phyloP scores from a whole-genome alignment of 2,113 vertebrate species.

The Myodes glareolus region DNA sequence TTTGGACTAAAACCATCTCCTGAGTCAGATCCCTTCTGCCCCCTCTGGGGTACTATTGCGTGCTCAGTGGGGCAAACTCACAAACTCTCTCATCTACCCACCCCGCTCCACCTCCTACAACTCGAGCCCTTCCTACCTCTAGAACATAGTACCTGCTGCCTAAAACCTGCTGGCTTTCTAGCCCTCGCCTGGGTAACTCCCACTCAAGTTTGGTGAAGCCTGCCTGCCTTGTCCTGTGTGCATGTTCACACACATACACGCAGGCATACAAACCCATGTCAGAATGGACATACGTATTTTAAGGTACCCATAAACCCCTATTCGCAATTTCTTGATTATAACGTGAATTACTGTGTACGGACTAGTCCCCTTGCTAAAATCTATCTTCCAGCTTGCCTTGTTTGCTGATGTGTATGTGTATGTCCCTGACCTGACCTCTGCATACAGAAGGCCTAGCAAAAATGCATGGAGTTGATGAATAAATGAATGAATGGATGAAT shows the following conservation, averaged over 20 bases:
- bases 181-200: neutral
- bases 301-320: neutral
- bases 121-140: neutral
- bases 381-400: neutral
- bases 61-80: neutral
- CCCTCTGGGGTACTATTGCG: neutral
- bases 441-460: neutral
- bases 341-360: accelerated
- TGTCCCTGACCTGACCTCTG: neutral
- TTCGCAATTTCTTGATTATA: no score
- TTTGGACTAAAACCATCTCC: neutral
- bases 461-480: neutral
- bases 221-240: neutral
- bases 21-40: neutral
- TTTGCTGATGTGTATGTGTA: neutral
- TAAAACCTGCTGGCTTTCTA: neutral
- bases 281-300: neutral
- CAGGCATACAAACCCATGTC: neutral
- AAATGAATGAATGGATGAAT: neutral
- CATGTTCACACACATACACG: neutral
- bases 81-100: neutral
- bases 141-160: neutral
- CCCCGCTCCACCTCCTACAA: neutral
- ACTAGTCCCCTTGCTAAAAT: neutral
- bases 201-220: neutral